phyloP scores from a whole-genome alignment of 1,140 invertebrate genomes.

The Globodera ellingtonae region DNA sequence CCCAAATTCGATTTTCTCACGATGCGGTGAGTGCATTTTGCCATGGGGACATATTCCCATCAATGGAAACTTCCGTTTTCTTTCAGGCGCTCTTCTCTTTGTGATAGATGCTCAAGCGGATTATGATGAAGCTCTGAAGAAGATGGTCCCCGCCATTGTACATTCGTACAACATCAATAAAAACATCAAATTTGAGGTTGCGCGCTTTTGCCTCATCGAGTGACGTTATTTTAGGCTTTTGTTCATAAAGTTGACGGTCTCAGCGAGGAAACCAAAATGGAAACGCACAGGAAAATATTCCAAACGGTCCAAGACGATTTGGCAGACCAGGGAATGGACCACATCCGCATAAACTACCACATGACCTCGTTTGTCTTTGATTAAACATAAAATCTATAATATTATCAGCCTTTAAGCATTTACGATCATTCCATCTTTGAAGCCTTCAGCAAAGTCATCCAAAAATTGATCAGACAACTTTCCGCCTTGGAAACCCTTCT shows the following conservation, averaged over 20 bases:
- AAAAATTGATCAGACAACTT: conserved; percentile 95
- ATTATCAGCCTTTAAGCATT: conserved; percentile 74
- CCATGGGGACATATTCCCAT: no score
- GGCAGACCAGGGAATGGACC: conserved; percentile 77
- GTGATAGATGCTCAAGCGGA: conserved; percentile 93
- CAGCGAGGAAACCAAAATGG: conserved; percentile 61
- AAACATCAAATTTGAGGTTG: conserved; percentile 95
- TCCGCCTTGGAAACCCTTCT: conserved; percentile 94
- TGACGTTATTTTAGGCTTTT: conserved; percentile 49
- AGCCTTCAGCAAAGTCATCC: conserved; percentile 99
- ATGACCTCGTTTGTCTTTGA: conserved; percentile 72
- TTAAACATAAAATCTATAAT: conserved; percentile 82
- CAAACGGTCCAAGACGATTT: conserved; percentile 93
- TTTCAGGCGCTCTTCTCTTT: conserved; percentile 81
- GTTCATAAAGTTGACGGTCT: conserved; percentile 64
- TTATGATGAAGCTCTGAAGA: conserved; percentile 80
- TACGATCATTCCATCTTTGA: conserved; percentile 99
- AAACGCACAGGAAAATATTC: conserved; percentile 90
- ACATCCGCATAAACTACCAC: conserved; percentile 76
- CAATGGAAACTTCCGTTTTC: background rate
- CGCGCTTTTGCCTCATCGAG: conserved; percentile 66
- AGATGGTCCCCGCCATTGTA: conserved; percentile 86
- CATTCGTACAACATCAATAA: conserved; percentile 94
- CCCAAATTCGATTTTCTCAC: conserved; percentile 87
- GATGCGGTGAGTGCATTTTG: conserved; percentile 68